A percentile compares a stretch with the other conserved stretches of the same genome.
These are phyloP conservation scores for Hoplodrina blanda DNA, from an alignment of 2,888 invertebrate genomes.

Conservation along the genomic window DNA sequence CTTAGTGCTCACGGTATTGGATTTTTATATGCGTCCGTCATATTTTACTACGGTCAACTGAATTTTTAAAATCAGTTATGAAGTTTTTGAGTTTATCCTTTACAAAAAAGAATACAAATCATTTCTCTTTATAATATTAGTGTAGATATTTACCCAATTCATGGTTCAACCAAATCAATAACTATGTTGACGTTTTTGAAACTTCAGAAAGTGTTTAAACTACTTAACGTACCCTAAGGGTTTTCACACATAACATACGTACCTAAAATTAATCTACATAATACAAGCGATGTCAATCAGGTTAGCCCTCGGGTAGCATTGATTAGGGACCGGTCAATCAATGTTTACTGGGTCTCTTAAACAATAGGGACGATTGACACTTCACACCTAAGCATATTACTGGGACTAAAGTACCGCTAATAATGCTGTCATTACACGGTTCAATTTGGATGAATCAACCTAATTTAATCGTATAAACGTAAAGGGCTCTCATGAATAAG, in stretches of 20 bases:
- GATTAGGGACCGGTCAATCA: constrained; percentile 48
- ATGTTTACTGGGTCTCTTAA: constrained; percentile 27
- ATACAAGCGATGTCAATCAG: constrained; percentile 33
- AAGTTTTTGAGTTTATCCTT: too few relatives aligned
- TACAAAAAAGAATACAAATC: too few relatives aligned
- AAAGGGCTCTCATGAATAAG: background rate
- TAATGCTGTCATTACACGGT: constrained; percentile 28
- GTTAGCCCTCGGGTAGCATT: constrained; percentile 16
- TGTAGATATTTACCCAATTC: background rate
- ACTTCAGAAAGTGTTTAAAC: constrained; percentile 9
- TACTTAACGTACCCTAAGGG: constrained; percentile 4
- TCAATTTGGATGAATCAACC: background rate
- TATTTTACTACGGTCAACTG: constrained; percentile 5
- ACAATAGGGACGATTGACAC: constrained; percentile 46
- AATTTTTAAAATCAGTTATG: too few relatives aligned
- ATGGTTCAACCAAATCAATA: background rate
- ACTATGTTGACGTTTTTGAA: background rate
- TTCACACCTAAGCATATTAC: constrained; percentile 33
- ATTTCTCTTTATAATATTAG: too few relatives aligned
- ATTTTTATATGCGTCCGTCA: background rate
- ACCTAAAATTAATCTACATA: constrained; percentile 45
- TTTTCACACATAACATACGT: constrained; percentile 4
- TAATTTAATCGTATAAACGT: background rate
- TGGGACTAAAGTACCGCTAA: constrained; percentile 7
- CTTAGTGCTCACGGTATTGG: too few relatives aligned